Base-by-base conservation (phyloP, 64 coral and sea anemone species). In the Trachythela sp. region DNA sequence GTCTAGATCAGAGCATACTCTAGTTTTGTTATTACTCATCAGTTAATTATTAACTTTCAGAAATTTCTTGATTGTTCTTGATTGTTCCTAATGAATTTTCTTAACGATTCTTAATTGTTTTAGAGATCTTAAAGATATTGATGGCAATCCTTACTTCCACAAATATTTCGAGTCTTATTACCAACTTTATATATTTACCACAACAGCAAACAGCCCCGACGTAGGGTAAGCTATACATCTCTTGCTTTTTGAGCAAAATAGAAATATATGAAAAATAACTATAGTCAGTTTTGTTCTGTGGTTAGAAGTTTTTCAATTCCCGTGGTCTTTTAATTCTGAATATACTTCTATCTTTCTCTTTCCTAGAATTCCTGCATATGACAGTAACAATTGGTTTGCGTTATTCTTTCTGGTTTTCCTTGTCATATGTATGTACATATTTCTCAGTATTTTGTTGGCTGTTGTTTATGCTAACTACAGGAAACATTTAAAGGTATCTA, bases 351-450 rank as follows among this genome's bases (percentile, higher is more conserved):
- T 60, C 18, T 18, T 89, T 51, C 84, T 40, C 24, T 48, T 85
- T 13, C 48, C 67, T 40, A 97, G 95, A 54, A 97, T 97, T 90
- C 95, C 95, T 5, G 95, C 95, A 2, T 97, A 97, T 72, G 95
- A 97, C 52, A 26, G 94, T 83, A 92, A 92, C 49, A 30, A 88
- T 39, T 97, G 95, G 95, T 97, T 93, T 10, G 92, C 88, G 26
- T 49, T 94, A 39, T 97, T 97, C 89, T 97, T 97, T 68, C 85
- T 94, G 7, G 85, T 97, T 42, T 97, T 94, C 60, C 83, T 97
- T 35, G 91, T 97, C 34, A 92, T 97, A 29, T 97, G 93, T 36
- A 97, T 97, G 95, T 97, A 97, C 86, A 97, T 97, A 86, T 97
- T 94, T 54, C 88, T 97, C 86, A 97, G 95, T 39, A 97, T 97